Percentiles rank a stretch among this genome's conserved stretches.
Evolutionary conservation across 2,797 vertebrate species (phyloP).

Genomic region (Pelodytes ibericus): DNA sequence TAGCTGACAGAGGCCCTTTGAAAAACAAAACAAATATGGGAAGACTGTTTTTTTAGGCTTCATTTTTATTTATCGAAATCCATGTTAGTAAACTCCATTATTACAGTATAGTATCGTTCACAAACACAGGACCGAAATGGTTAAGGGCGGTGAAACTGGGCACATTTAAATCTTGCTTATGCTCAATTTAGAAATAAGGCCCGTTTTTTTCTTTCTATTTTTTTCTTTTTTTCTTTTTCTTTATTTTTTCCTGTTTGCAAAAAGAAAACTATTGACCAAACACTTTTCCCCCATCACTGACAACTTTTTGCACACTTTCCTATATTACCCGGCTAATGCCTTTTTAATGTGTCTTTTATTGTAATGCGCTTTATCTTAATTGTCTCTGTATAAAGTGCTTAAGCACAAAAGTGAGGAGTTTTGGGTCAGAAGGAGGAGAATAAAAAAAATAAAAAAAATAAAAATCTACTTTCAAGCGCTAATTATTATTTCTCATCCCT

Average conservation of each 20-base stretch:
- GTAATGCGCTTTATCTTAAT: constrained; percentile 24
- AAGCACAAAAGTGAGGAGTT: constrained; percentile 42
- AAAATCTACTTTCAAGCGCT: constrained; percentile 42
- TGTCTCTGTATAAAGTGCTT: constrained; percentile 45
- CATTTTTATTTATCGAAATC: too few relatives aligned
- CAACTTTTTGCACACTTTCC: constrained; percentile 40
- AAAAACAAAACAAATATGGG: too few relatives aligned
- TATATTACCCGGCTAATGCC: constrained; percentile 45
- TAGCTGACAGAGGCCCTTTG: too few relatives aligned
- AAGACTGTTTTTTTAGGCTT: too few relatives aligned
- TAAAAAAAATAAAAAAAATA: constrained; percentile 49
- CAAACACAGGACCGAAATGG: too few relatives aligned
- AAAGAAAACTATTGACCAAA: constrained; percentile 32
- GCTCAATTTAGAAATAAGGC: too few relatives aligned
- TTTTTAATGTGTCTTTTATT: constrained; percentile 55
- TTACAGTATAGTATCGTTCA: too few relatives aligned
- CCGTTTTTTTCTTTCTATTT: too few relatives aligned
- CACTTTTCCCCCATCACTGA: constrained; percentile 21
- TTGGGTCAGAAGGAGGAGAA: constrained; percentile 22
- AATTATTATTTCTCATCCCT: constrained; percentile 57
- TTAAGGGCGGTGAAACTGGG: too few relatives aligned
- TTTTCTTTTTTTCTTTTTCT: neutral
- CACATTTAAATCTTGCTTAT: too few relatives aligned
- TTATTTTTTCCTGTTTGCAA: neutral
- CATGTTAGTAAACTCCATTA: too few relatives aligned